A percentile compares a stretch with the other conserved stretches of the same genome.
Evolutionary conservation across 2,888 invertebrate species (phyloP).

Genomic region (Watsonalla cultraria): DNA sequence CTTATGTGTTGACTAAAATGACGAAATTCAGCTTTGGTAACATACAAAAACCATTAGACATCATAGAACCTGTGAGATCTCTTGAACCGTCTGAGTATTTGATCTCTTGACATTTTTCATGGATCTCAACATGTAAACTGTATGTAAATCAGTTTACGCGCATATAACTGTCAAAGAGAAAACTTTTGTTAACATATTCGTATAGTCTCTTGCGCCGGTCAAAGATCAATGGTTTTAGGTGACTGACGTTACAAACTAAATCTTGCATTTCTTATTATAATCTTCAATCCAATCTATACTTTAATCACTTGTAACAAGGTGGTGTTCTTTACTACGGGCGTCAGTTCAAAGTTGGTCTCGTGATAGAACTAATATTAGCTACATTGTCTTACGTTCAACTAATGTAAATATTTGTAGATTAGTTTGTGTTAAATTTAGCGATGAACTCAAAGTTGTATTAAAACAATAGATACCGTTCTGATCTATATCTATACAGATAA

Average conservation of each 20-base stretch:
- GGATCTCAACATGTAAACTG: conserved; percentile 36
- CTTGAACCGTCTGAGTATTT: conserved; percentile 1
- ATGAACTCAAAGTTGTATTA: too few relatives aligned
- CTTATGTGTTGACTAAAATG: too few relatives aligned
- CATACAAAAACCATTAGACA: not conserved
- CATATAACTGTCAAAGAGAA: conserved; percentile 39
- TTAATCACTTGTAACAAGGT: conserved; percentile 3
- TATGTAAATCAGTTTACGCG: conserved; percentile 45
- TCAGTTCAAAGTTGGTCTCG: not conserved
- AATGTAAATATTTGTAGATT: not conserved
- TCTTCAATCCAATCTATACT: conserved; percentile 5
- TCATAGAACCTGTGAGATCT: not conserved
- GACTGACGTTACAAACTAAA: conserved; percentile 29
- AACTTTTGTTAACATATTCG: conserved; percentile 44
- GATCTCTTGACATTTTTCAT: conserved; percentile 30
- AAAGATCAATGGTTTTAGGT: conserved; percentile 43
- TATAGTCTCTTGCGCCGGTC: conserved; percentile 29
- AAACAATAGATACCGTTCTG: too few relatives aligned
- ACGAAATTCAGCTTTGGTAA: too few relatives aligned
- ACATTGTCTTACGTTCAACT: not conserved
- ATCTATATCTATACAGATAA: too few relatives aligned
- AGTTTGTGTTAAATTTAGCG: too few relatives aligned
- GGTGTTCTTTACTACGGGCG: not conserved
- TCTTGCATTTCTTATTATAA: not conserved
- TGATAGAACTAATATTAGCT: conserved; percentile 22